These are phyloP conservation scores for Prunella strophiata DNA, from an alignment of 2,797 vertebrate species.

Conservation along the genomic window DNA sequence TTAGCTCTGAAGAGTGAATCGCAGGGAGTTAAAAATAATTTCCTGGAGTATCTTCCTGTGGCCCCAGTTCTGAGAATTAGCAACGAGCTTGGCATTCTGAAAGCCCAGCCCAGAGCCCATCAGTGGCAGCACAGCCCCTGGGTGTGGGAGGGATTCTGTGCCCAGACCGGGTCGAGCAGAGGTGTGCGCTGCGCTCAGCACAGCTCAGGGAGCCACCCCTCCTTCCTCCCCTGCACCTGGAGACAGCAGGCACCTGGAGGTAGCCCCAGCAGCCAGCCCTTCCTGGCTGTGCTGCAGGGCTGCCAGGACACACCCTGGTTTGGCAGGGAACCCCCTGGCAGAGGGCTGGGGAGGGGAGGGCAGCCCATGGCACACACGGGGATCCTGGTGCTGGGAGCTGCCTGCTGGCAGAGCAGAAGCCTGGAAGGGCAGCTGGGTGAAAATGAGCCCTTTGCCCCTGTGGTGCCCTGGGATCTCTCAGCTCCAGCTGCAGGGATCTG, in stretches of 20 bases:
- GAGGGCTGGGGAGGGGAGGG: not conserved
- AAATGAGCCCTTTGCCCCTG: not conserved
- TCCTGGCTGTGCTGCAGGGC: not conserved
- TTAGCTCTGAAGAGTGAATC: not conserved
- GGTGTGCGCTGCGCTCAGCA: not conserved
- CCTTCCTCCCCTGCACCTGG: not conserved
- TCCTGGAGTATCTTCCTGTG: not conserved
- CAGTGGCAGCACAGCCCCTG: not conserved
- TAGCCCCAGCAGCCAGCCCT: not conserved
- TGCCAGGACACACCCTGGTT: not conserved
- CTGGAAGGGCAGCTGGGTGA: not conserved
- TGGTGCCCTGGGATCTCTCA: not conserved
- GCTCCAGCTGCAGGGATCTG: not conserved
- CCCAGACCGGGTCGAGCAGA: not conserved
- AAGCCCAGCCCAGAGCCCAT: not conserved
- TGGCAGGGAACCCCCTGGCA: not conserved
- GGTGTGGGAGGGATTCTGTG: not conserved
- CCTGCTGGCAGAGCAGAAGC: not conserved
- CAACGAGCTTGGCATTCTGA: not conserved
- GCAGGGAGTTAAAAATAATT: not conserved
- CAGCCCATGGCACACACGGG: fast-evolving
- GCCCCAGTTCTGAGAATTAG: not conserved
- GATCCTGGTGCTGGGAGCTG: not conserved
- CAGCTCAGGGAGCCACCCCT: not conserved
- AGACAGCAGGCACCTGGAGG: not conserved